These are phyloP conservation scores for Brevipalpus yothersi DNA, from an alignment of 1,140 invertebrate genomes.

Conservation along the genomic window DNA sequence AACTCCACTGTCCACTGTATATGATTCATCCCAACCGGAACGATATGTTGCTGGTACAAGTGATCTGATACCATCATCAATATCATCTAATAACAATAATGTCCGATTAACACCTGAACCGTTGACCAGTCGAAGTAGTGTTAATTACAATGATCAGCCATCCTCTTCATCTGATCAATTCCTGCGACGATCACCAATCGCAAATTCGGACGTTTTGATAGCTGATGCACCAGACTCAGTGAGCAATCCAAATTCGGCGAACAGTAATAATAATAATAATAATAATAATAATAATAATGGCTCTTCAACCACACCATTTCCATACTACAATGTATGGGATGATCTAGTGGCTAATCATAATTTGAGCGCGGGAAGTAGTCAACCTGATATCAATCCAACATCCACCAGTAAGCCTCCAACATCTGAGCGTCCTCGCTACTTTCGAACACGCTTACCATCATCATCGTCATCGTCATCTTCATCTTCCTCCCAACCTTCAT, in stretches of 20 bases:
- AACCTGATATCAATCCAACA: background rate
- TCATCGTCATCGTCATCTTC: background rate
- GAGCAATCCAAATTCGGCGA: background rate
- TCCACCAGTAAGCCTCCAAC: too few species aligned
- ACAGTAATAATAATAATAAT: too few species aligned
- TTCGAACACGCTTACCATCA: background rate
- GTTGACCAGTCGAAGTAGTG: too few species aligned
- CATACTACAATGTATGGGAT: background rate
- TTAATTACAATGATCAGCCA: background rate
- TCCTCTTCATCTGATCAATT: background rate
- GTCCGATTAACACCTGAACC: background rate
- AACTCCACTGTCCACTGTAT: background rate
- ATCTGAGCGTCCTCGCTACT: background rate
- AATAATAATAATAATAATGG: background rate
- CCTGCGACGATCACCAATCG: background rate
- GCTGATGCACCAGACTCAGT: background rate
- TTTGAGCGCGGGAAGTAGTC: background rate
- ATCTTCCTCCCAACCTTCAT: background rate
- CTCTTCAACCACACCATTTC: background rate
- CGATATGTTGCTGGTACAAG: background rate
- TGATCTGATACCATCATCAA: background rate
- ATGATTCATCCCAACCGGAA: background rate
- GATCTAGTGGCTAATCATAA: background rate
- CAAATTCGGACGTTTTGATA: background rate
- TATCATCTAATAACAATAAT: background rate